Base-by-base conservation (phyloP, 2,113 vertebrate genomes). In the Monarcha castaneiventris region DNA sequence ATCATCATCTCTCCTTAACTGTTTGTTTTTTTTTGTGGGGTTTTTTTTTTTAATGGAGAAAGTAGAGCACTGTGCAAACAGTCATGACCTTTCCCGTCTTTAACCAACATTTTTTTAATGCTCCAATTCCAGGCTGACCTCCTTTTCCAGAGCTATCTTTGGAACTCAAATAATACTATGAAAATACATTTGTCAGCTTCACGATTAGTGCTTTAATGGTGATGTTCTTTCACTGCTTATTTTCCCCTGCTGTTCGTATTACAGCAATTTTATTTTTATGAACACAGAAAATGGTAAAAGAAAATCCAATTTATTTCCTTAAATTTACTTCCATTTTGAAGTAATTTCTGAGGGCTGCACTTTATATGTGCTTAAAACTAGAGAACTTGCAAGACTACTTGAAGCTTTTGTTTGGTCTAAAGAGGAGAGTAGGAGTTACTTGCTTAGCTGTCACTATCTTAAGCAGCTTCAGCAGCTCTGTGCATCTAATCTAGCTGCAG, bases 61-160 rank as follows among this genome's bases (percentile, higher is more conserved):
- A 97, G 78, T 90, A 87, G 95, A 97, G 81, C 96, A 93, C 95
- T 96, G 92, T 95, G 92, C 90, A 97, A 94, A 93, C 91, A 94
- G 88, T 96, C 30, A 1, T 92, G 96, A 97, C 94, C 94, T 97
- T 97, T 97, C 52, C 78, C 8, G 17, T 94, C 89, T 96, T 96
- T 87, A 95, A 94, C 87, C 80, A 95, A 93, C 78, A 92, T 89
- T 82, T 91, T 96, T 95, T 94, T 87, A 84, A 80, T 95, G 94
- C 81, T 78, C 89, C 82, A 89, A 44, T 95, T 97, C 81, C 94
- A 95, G 41, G 62, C 75, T 92, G 94, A 96, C 94, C 90, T 96
- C 90, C 64, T 97, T 97, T 95, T 90, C 66, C 64, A 92, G 41
- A 64, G 55, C 84, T 96, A 90, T 95, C 91, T 96, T 94, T 96